Evolutionary conservation across 2,888 invertebrate genomes (phyloP).

Genomic region (Phlogophora meticulosa): DNA sequence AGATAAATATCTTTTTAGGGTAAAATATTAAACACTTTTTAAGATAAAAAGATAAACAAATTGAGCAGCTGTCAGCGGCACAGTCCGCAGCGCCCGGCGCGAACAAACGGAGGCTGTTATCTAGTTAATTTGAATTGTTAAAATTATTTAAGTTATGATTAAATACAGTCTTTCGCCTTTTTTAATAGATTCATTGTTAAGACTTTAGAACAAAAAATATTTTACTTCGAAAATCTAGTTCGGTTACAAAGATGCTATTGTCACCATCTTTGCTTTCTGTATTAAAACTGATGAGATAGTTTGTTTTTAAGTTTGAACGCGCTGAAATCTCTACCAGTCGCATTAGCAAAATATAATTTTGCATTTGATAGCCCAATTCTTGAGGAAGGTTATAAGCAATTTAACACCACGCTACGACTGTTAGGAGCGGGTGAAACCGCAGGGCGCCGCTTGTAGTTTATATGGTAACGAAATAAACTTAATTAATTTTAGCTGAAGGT

Average conservation of each 20-base stretch:
- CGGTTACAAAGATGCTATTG: background rate
- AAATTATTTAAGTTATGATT: slow-evolving; percentile 23
- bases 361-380: too few relatives aligned
- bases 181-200: slow-evolving; percentile 8
- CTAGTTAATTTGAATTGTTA: slow-evolving; percentile 23
- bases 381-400: too few relatives aligned
- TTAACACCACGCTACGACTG: too few relatives aligned
- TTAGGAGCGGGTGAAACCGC: too few relatives aligned
- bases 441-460: too few relatives aligned
- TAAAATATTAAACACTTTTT: slow-evolving; percentile 15
- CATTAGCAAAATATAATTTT: too few relatives aligned
- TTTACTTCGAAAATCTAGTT: background rate
- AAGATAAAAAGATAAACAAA: slow-evolving; percentile 25
- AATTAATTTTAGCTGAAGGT: too few relatives aligned
- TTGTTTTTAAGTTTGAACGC: too few relatives aligned
- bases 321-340: too few relatives aligned
- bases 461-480: too few relatives aligned
- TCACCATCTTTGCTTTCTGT: too few relatives aligned
- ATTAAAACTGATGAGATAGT: too few relatives aligned
- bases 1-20: background rate
- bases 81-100: background rate
- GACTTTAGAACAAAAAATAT: background rate
- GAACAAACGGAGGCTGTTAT: slow-evolving; percentile 36
- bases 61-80: slow-evolving; percentile 36
- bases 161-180: slow-evolving; percentile 8